Percentiles rank a stretch among this genome's conserved stretches.
phyloP scores from a whole-genome alignment of 2,113 vertebrate genomes.

The Cavia porcellus region DNA sequence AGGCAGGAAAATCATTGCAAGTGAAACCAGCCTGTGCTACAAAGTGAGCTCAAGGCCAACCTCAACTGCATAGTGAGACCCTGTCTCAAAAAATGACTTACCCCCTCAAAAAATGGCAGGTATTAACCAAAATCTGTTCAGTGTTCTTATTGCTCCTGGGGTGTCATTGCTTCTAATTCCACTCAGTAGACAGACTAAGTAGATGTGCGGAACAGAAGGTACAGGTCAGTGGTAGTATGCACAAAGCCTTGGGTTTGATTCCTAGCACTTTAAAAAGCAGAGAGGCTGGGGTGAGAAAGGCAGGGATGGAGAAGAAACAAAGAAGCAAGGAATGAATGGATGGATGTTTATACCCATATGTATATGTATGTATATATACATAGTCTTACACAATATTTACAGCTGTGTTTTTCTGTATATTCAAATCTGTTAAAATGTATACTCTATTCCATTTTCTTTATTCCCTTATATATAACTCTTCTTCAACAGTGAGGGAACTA shows the following conservation, averaged over 20 bases:
- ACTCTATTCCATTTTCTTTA: not conserved
- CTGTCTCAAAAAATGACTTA: too few species aligned
- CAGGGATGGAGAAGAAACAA: not conserved
- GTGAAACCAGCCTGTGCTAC: too few species aligned
- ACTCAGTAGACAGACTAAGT: not conserved
- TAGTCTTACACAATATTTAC: not conserved
- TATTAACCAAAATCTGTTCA: not conserved
- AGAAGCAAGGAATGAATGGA: not conserved
- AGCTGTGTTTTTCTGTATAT: not conserved
- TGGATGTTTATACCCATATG: not conserved
- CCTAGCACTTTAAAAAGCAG: not conserved
- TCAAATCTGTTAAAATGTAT: constrained; percentile 18
- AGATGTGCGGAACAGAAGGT: not conserved
- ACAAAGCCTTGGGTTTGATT: too few species aligned
- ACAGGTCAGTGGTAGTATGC: not conserved
- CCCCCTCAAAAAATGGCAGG: too few species aligned
- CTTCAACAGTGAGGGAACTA: not conserved
- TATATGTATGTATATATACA: not conserved
- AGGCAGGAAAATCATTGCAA: too few species aligned
- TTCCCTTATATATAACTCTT: not conserved
- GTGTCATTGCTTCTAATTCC: not conserved
- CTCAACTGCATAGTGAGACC: too few species aligned
- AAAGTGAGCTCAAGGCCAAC: too few species aligned
- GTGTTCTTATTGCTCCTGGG: not conserved
- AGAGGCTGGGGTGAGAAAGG: not conserved